Conservation (phyloP, 2,113 vertebrate genomes). For the Chitala chitala region DNA sequence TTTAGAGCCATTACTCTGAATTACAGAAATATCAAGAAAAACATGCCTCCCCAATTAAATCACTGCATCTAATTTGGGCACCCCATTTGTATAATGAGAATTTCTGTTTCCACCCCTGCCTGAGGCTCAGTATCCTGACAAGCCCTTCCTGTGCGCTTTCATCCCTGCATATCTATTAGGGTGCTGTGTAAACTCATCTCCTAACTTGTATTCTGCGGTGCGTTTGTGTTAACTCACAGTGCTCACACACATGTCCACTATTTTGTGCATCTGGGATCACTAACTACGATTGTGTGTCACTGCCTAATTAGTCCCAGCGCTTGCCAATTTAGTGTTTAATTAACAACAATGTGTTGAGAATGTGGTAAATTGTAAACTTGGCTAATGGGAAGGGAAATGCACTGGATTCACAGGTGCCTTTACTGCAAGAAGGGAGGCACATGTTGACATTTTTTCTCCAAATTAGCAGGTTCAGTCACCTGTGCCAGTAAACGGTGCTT, state of each 20-base stretch:
- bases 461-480: background rate
- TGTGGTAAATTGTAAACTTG: constrained; percentile 32
- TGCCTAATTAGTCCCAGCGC: constrained; percentile 44
- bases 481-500: background rate
- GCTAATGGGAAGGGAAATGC: constrained; percentile 3
- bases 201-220: background rate
- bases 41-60: no score
- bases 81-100: no score
- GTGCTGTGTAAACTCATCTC: background rate
- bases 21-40: no score
- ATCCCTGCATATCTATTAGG: no score
- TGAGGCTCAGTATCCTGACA: no score
- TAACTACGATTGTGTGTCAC: constrained; percentile 52
- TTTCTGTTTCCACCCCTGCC: no score
- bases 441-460: background rate
- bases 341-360: constrained; percentile 51
- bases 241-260: constrained; percentile 35
- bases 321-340: constrained; percentile 54
- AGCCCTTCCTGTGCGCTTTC: no score
- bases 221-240: constrained; percentile 20
- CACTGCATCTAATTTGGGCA: no score
- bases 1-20: no score
- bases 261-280: constrained; percentile 54
- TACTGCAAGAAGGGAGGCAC: background rate
- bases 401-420: background rate